These are phyloP conservation scores for Chunga burmeisteri DNA, from an alignment of 2,113 vertebrate genomes.

Conservation along the genomic window DNA sequence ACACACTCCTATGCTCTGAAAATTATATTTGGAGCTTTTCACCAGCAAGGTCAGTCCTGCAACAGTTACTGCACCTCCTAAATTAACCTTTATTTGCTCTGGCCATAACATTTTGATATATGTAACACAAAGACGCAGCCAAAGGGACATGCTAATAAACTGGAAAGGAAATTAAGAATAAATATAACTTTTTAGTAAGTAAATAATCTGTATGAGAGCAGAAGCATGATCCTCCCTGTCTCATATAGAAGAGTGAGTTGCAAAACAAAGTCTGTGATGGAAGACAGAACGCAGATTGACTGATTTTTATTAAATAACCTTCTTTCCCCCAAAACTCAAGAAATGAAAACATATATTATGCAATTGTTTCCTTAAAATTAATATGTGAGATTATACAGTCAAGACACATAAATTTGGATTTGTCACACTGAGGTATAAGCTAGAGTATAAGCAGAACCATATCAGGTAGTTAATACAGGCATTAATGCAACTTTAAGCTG, in stretches of 20 bases:
- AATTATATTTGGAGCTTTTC: neutral
- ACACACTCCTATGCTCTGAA: neutral
- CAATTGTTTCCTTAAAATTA: neutral
- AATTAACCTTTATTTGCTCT: neutral
- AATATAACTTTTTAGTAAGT: neutral
- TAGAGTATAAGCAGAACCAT: neutral
- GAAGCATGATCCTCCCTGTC: neutral
- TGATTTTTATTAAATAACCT: neutral
- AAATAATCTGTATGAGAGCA: neutral
- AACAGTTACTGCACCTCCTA: neutral
- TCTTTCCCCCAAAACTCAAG: neutral
- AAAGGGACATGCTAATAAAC: neutral
- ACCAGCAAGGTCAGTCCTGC: neutral
- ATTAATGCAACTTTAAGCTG: neutral
- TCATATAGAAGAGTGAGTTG: neutral
- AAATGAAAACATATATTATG: fast-evolving
- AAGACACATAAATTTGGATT: neutral
- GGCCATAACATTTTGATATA: neutral
- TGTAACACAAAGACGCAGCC: neutral
- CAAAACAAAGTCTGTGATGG: neutral
- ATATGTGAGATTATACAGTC: neutral
- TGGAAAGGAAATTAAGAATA: neutral
- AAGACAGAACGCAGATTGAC: neutral
- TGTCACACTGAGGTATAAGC: neutral
- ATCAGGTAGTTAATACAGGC: neutral